Evolutionary conservation across 2,888 invertebrate genomes (phyloP).

Genomic region (Axea sp.): DNA sequence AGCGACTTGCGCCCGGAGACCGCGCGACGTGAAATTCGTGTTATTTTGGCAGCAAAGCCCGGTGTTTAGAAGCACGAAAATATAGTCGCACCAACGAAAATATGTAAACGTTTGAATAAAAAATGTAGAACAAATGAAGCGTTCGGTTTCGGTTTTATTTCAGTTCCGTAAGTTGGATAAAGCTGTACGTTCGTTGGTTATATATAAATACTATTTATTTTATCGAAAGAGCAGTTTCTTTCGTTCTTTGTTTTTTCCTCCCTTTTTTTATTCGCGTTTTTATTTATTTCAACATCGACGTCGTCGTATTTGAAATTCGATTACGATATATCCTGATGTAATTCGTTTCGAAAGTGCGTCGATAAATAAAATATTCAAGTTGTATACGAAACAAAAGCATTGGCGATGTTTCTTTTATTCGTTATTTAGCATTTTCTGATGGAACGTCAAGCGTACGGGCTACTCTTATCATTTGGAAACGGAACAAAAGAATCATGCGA

Average conservation of each 20-base stretch:
- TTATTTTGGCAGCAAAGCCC: conserved; percentile 20
- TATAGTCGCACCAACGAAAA: conserved; percentile 7
- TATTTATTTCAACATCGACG: not conserved
- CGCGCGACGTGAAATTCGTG: conserved; percentile 5
- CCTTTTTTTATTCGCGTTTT: not conserved
- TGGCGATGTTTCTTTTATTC: not conserved
- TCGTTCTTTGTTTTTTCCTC: too few relatives aligned
- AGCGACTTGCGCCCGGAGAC: conserved; percentile 9
- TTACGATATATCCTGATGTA: not conserved
- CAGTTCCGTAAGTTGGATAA: conserved; percentile 6
- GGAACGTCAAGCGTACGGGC: not conserved
- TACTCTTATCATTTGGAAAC: conserved; percentile 1
- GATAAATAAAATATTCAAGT: conserved; percentile 9
- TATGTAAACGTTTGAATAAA: conserved; percentile 7
- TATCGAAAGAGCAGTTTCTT: not conserved
- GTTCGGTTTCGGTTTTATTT: conserved; percentile 17
- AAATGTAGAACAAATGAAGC: conserved; percentile 19
- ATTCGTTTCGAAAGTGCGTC: not conserved
- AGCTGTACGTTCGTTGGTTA: conserved; percentile 3
- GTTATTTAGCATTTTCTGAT: conserved; percentile 3
- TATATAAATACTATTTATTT: conserved; percentile 27
- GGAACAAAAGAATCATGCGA: too few relatives aligned
- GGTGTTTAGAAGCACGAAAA: conserved; percentile 15
- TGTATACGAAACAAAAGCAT: conserved; percentile 2
- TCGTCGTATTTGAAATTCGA: conserved; percentile 11